Evolutionary conservation across 92 coral and sea anemone species (phyloP), one percentile per base, ranked within the genome.

Genomic region (Palythoa caribaeorum): DNA sequence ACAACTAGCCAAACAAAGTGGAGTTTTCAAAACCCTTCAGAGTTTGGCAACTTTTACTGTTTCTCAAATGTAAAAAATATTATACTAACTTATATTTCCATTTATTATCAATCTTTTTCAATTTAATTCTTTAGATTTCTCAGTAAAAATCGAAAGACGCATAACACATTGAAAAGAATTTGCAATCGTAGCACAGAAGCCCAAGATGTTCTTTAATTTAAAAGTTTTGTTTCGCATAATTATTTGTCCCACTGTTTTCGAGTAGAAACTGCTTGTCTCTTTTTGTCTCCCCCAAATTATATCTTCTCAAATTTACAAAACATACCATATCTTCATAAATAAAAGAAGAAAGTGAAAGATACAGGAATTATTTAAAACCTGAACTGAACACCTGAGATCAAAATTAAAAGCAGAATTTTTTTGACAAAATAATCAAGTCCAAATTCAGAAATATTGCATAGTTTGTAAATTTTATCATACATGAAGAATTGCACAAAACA

Each of bases 121-220:
- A 59, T 59, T 59, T 59, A 12, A 9, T 59, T 15, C 66, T 15
- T 12, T 59, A 59, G 2, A 59, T 13, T 59, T 59, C 19, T 12
- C 66, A 59, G 66, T 59, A 12, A 59, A 59, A 4, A 59, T 59
- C 19, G 19, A 4, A 59, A 9, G 19, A 59, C 66, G 14, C 66
- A n/a, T 59, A 59, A 59, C 66, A 59, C 1, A 4, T 12, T 59
- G 66, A 59, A 12, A 59, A 59, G 66, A 59, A 9, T 59, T 68
- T 38, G 5, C 1, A 20, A 68, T 19, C 72, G 72, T 10, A 68
- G 72, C 72, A 68, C 39, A 68, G 39, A 19, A 19, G 6, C 3
- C 72, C 38, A 68, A 68, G 72, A 68, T 68, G 70, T 63, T 63
- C 70, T 63, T n/a, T n/a, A n/a, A n/a, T 63, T 63, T 14, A 63